These are phyloP conservation scores for Sinosuthora webbiana DNA, from an alignment of 2,113 vertebrate genomes.

Conservation along the genomic window DNA sequence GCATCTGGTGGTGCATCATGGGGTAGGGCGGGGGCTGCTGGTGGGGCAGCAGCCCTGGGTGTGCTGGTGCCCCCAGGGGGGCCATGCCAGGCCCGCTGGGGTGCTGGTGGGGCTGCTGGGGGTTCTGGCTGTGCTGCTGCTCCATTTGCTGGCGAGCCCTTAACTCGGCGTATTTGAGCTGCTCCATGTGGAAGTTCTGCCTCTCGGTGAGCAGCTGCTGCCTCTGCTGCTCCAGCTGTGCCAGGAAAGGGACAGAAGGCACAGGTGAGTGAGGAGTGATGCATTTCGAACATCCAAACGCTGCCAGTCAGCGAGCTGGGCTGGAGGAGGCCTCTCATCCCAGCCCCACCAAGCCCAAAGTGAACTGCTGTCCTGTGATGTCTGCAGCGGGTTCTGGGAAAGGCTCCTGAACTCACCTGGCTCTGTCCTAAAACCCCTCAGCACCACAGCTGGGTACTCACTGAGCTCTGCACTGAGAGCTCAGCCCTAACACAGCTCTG, in stretches of 20 bases:
- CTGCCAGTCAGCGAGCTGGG: accelerated
- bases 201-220: conserved; percentile 95
- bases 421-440: neutral
- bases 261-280: accelerated
- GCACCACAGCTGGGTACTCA: accelerated
- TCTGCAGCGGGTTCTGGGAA: neutral
- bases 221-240: conserved; percentile 92
- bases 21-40: conserved; percentile 87
- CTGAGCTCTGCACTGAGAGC: neutral
- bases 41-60: conserved; percentile 82
- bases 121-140: conserved; percentile 84
- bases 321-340: accelerated
- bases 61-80: conserved; percentile 64
- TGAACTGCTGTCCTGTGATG: accelerated
- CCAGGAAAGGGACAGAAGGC: neutral
- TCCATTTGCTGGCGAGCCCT: conserved; percentile 96
- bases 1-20: conserved; percentile 91
- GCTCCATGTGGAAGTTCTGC: conserved; percentile 99
- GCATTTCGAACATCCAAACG: accelerated
- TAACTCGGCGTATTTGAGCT: conserved; percentile 95
- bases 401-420: neutral
- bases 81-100: conserved; percentile 67
- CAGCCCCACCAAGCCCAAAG: neutral
- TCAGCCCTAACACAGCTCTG: neutral
- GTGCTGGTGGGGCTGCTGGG: conserved; percentile 72